These are phyloP conservation scores for Caenorhabditis auriculariae DNA, from an alignment of 2,888 invertebrate species.

Conservation along the genomic window DNA sequence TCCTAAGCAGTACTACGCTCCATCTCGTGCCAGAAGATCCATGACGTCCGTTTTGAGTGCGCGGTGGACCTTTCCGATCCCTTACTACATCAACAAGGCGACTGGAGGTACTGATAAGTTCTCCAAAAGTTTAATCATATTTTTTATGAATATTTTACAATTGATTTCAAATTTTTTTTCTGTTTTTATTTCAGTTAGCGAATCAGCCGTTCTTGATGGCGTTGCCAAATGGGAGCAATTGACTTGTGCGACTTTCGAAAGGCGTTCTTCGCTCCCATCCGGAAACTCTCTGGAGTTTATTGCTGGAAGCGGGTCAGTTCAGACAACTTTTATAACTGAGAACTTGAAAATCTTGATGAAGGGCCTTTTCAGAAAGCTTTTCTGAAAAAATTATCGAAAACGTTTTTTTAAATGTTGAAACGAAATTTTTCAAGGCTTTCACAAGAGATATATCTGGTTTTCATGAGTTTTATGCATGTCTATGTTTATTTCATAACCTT, in stretches of 20 bases:
- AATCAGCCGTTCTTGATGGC: slow-evolving; percentile 45
- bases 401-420: too few relatives aligned
- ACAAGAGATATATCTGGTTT: neutral
- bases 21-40: slow-evolving; percentile 29
- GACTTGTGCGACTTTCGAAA: slow-evolving; percentile 52
- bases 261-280: slow-evolving; percentile 13
- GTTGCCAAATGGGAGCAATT: slow-evolving; percentile 46
- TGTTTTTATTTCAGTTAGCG: slow-evolving; percentile 30
- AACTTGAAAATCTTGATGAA: too few relatives aligned
- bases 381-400: too few relatives aligned
- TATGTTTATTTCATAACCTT: too few relatives aligned
- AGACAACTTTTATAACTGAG: too few relatives aligned
- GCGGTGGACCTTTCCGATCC: slow-evolving; percentile 48
- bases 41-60: slow-evolving; percentile 36
- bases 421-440: neutral
- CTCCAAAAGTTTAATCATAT: neutral
- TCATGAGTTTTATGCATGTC: neutral
- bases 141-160: neutral
- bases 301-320: slow-evolving; percentile 37
- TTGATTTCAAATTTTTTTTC: slow-evolving; percentile 1
- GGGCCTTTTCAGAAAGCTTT: too few relatives aligned
- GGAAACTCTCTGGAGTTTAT: slow-evolving; percentile 38
- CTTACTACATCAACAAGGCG: slow-evolving; percentile 40
- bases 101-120: slow-evolving; percentile 34
- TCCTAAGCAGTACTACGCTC: slow-evolving; percentile 6